A percentile compares a stretch with the other conserved stretches of the same genome.
Evolutionary conservation across 1,140 invertebrate species (phyloP).

Genomic region (Lordiphosa stackelbergi): DNA sequence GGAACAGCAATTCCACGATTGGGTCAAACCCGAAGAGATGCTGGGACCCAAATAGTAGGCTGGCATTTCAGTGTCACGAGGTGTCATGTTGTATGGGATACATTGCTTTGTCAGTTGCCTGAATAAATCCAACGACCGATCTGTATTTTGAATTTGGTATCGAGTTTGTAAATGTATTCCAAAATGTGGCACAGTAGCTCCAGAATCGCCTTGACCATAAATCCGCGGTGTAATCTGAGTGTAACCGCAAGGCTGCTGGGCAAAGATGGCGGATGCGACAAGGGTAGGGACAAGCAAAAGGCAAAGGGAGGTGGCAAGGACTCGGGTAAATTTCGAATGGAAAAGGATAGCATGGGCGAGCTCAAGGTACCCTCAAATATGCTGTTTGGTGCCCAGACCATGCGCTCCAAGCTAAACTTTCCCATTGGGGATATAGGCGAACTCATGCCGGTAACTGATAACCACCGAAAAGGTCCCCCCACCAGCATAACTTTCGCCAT

Average conservation of each 20-base stretch:
- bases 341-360: constrained; percentile 96
- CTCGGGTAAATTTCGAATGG: constrained; percentile 80
- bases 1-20: constrained; percentile 93
- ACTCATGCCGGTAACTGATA: constrained; percentile 89
- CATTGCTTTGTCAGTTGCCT: constrained; percentile 1
- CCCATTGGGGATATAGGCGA: constrained; percentile 96
- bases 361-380: constrained; percentile 93
- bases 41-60: constrained; percentile 94
- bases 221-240: no score
- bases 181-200: not conserved
- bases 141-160: no score
- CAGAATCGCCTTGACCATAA: no score
- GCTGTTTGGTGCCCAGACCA: constrained; percentile 98
- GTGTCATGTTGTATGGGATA: not conserved
- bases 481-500: not conserved
- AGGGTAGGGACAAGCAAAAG: not conserved
- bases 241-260: no score
- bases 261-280: no score
- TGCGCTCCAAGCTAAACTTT: constrained; percentile 96
- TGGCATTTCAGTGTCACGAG: not conserved
- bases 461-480: not conserved
- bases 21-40: constrained; percentile 97
- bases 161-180: not conserved
- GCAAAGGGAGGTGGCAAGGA: not conserved
- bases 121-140: not conserved